Evolutionary conservation across 2,888 invertebrate species (phyloP).

Genomic region (Cryptops parisi): DNA sequence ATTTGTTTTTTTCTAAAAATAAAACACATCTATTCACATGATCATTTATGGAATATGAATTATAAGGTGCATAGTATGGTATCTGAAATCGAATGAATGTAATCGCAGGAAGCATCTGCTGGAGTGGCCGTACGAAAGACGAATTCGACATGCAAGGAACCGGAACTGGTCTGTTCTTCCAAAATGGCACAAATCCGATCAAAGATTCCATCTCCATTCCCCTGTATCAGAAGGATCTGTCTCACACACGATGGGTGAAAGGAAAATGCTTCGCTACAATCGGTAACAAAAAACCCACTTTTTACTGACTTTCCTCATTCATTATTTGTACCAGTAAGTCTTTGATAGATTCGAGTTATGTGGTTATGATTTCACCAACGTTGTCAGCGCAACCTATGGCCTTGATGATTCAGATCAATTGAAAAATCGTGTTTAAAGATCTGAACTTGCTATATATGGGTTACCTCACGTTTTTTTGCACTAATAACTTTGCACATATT

Average conservation of each 20-base stretch:
- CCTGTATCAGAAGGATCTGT: slow-evolving; percentile 22
- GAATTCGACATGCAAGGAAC: slow-evolving; percentile 25
- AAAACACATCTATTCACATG: neutral
- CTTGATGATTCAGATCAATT: too few species aligned
- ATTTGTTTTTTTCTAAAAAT: neutral
- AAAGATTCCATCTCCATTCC: slow-evolving; percentile 22
- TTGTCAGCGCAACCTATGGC: too few species aligned
- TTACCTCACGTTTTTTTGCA: too few species aligned
- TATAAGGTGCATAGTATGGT: too few species aligned
- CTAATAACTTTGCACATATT: too few species aligned
- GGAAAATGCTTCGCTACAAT: slow-evolving; percentile 29
- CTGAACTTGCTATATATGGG: too few species aligned
- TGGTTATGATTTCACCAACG: too few species aligned
- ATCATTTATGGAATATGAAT: neutral
- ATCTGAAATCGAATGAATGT: too few species aligned
- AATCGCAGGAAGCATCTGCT: slow-evolving; percentile 19
- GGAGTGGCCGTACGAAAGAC: slow-evolving; percentile 24
- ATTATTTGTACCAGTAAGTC: too few species aligned
- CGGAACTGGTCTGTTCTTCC: slow-evolving; percentile 27
- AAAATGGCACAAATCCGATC: slow-evolving; percentile 27
- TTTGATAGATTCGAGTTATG: too few species aligned
- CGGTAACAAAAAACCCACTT: slow-evolving; percentile 22
- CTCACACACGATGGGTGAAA: slow-evolving; percentile 25
- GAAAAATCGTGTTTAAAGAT: too few species aligned
- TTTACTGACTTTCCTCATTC: too few species aligned